A percentile compares a stretch with the other conserved stretches of the same genome.
phyloP scores from a whole-genome alignment of 2,113 vertebrate species.

The Austrofundulus limnaeus region DNA sequence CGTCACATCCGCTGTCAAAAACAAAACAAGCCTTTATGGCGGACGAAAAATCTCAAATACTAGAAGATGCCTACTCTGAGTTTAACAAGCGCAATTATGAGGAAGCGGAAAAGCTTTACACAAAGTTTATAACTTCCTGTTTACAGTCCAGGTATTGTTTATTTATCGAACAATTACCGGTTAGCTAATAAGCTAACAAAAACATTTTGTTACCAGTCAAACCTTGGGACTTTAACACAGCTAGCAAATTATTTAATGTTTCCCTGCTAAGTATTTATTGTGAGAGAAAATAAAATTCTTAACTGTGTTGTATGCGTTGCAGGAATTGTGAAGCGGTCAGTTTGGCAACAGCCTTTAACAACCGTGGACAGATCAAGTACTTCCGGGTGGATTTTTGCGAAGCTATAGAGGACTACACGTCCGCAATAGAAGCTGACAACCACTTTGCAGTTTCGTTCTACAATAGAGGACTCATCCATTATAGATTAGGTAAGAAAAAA shows the following conservation, averaged over 20 bases:
- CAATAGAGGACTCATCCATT: slow-evolving; percentile 90
- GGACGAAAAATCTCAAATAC: slow-evolving; percentile 15
- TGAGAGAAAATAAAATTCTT: rapidly evolving
- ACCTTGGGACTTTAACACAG: neutral
- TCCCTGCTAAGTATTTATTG: rapidly evolving
- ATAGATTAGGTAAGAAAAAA: slow-evolving; percentile 85
- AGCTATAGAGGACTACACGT: slow-evolving; percentile 88
- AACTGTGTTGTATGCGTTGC: slow-evolving; percentile 43
- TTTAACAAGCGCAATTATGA: slow-evolving; percentile 67
- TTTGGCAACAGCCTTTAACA: slow-evolving; percentile 87
- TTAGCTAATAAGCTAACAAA: neutral
- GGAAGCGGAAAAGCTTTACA: slow-evolving; percentile 75
- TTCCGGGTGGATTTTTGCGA: slow-evolving; percentile 90
- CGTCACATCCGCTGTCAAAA: slow-evolving; percentile 49
- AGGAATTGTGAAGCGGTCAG: slow-evolving; percentile 71
- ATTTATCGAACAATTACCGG: neutral
- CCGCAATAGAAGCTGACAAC: slow-evolving; percentile 79
- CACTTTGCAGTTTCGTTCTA: slow-evolving; percentile 88
- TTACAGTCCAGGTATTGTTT: slow-evolving; percentile 64
- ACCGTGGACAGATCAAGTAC: slow-evolving; percentile 91
- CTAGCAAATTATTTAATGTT: neutral
- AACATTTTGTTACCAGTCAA: slow-evolving; percentile 1
- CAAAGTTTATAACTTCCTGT: slow-evolving; percentile 72
- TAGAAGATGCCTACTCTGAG: slow-evolving; percentile 66
- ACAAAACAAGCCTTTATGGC: slow-evolving; percentile 31